These are phyloP conservation scores for Spilarctia lutea DNA, from an alignment of 2,888 invertebrate genomes.

Conservation along the genomic window DNA sequence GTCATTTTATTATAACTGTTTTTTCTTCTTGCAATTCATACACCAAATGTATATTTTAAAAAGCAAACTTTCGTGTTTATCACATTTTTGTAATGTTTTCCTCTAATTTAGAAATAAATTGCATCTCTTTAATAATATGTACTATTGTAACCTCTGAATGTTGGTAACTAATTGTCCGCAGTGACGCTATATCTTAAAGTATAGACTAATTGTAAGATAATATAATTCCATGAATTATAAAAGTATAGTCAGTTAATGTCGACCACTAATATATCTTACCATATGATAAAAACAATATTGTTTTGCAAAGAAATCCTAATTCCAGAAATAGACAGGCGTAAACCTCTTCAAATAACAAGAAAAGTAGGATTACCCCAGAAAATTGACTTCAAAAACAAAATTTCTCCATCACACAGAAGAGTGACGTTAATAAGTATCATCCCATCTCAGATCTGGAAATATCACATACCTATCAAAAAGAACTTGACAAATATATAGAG, in stretches of 20 bases:
- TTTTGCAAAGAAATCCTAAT: neutral
- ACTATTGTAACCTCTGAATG: neutral
- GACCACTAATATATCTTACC: too few species aligned
- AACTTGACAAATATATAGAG: neutral
- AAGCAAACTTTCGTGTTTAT: slow-evolving; percentile 19
- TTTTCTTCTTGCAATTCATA: slow-evolving; percentile 25
- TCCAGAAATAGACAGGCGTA: neutral
- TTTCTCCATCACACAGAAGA: neutral
- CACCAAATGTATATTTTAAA: slow-evolving; percentile 19
- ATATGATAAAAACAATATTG: neutral
- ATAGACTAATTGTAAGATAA: neutral
- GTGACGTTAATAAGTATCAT: neutral
- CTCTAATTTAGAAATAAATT: slow-evolving; percentile 27
- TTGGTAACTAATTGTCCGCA: neutral
- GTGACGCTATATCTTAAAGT: neutral
- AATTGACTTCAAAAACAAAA: neutral
- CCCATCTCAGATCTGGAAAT: neutral
- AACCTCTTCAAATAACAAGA: neutral
- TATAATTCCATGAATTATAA: neutral
- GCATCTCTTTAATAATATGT: slow-evolving; percentile 11
- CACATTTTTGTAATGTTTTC: slow-evolving; percentile 4
- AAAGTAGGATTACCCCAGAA: neutral
- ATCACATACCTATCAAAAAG: neutral
- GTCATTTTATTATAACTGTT: slow-evolving; percentile 38
- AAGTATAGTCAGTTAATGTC: too few species aligned